These are phyloP conservation scores for Apotomis turbidana DNA, from an alignment of 2,888 invertebrate species.

Conservation along the genomic window DNA sequence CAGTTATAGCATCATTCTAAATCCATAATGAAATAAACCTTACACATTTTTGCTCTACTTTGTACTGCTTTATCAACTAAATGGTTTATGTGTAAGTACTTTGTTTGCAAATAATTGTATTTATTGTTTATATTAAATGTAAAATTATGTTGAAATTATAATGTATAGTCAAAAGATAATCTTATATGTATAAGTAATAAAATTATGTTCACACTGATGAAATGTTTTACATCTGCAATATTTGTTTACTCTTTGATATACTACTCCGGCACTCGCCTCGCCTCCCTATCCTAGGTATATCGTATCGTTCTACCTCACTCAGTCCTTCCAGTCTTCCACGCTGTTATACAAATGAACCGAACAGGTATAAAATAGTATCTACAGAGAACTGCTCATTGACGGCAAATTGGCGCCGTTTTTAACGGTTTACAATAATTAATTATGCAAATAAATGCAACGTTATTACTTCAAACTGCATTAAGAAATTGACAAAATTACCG, in stretches of 20 bases:
- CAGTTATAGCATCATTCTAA: too few relatives aligned
- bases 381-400: slow-evolving; percentile 55
- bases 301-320: slow-evolving; percentile 23
- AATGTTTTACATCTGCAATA: slow-evolving; percentile 1
- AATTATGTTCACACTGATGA: not conserved
- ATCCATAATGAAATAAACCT: too few relatives aligned
- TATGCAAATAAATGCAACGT: not conserved
- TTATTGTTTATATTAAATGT: too few relatives aligned
- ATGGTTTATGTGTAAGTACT: too few relatives aligned
- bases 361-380: slow-evolving; percentile 25
- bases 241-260: slow-evolving; percentile 33
- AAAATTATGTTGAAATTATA: too few relatives aligned
- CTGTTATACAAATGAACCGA: slow-evolving; percentile 16
- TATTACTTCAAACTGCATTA: not conserved
- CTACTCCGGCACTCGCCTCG: slow-evolving; percentile 4
- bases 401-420: slow-evolving; percentile 60
- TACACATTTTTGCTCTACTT: too few relatives aligned
- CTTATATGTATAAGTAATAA: too few relatives aligned
- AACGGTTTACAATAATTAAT: slow-evolving; percentile 33
- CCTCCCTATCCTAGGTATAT: slow-evolving; percentile 17
- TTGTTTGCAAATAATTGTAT: too few relatives aligned
- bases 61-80: too few relatives aligned
- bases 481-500: not conserved
- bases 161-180: too few relatives aligned
- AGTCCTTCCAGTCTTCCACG: not conserved